Evolutionary conservation across 1,140 invertebrate species (phyloP), one percentile per base, ranked within the genome.

Genomic region (Heliothis subflexa): DNA sequence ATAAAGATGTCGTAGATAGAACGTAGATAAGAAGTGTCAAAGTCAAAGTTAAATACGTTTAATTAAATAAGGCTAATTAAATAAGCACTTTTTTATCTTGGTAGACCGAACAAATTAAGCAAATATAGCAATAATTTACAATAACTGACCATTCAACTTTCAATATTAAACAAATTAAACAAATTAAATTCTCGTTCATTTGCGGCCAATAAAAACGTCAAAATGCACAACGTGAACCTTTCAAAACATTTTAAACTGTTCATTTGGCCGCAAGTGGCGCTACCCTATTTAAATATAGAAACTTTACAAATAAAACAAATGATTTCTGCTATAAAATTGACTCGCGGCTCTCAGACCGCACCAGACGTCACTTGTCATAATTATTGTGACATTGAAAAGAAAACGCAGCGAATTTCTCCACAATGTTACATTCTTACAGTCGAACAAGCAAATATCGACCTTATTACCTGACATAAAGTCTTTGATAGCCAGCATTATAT

Each of bases 331-430:
- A 64, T 75, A 64, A 50, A 75, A 75, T 75, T 75, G 73, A 50
- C 57, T 75, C 52, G 47, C 25, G 59, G 13, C 57, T 62, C 25
- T 75, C 47, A 33, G 14, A 52, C 57, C 73, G 59, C 57, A 62
- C 45, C 73, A 75, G 73, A 75, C 73, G 57, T 75, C 73, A 75
- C 59, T 75, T 75, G 57, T 64, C 73, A 75, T 74, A 74, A 74
- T 74, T 74, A 74, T 74, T 74, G 55, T 74, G 71, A 74, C 71
- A 61, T 74, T 74, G 55, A 78, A 84, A 81, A 74, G 81, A 83
- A 86, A 86, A 79, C 80, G 80, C 80, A 80, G 79, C 73, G 52
- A 80, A 86, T 83, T 79, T 72, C 64, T 59, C 21, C 52, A 76
- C 78, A 73, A 79, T 54, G 49, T 68, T 64, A 49, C n/a, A 75